Conservation (phyloP, 2,113 vertebrate species). For the Chionomys nivalis region DNA sequence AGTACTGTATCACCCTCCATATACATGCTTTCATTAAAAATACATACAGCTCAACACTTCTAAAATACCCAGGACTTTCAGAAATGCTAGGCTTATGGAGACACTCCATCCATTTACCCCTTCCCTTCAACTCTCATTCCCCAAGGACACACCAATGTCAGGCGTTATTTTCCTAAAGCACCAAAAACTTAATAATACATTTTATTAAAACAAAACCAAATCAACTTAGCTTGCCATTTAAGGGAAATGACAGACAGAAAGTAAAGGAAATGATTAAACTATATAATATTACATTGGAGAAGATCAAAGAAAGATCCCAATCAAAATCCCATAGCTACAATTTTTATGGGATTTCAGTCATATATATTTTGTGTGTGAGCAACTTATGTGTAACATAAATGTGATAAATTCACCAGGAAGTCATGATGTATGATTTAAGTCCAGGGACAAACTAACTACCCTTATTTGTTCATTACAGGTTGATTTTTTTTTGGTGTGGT, state of each 20-base stretch:
- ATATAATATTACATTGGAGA: background rate
- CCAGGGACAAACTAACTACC: background rate
- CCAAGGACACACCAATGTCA: background rate
- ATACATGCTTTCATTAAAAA: constrained; percentile 40
- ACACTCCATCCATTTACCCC: constrained; percentile 3
- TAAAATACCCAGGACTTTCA: background rate
- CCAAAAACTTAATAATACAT: background rate
- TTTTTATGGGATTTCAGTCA: background rate
- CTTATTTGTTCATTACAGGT: background rate
- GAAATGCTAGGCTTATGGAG: background rate
- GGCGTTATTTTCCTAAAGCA: background rate
- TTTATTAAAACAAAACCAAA: background rate
- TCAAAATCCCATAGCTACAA: background rate
- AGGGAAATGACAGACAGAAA: background rate
- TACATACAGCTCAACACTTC: background rate
- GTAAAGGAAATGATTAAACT: background rate
- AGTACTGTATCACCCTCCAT: background rate
- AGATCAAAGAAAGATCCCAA: background rate
- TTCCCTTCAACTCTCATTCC: background rate
- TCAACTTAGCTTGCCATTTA: background rate
- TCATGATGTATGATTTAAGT: background rate
- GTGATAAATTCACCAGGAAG: background rate
- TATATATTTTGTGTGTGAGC: background rate
- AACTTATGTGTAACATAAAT: background rate
- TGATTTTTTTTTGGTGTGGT: background rate